Evolutionary conservation across 2,888 invertebrate genomes (phyloP).

Genomic region (Eurytoma adleriae): DNA sequence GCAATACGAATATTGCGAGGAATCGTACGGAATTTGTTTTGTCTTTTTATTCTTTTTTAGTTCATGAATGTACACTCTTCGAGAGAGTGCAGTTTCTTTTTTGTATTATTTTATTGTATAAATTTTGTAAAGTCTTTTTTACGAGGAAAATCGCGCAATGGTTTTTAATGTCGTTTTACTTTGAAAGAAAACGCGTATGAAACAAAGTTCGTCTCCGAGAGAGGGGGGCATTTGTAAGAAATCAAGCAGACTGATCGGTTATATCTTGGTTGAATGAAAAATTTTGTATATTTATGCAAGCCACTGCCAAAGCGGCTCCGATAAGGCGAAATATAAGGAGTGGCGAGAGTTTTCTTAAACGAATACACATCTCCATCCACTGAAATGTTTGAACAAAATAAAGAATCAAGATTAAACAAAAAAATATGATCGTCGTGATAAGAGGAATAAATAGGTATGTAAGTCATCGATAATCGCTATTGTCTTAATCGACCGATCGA

Average conservation of each 20-base stretch:
- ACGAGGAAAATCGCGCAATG: slow-evolving; percentile 41
- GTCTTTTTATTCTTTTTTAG: slow-evolving; percentile 11
- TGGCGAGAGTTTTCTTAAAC: slow-evolving; percentile 53
- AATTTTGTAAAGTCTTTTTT: slow-evolving; percentile 59
- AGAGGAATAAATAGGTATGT: slow-evolving; percentile 59
- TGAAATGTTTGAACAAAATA: slow-evolving; percentile 51
- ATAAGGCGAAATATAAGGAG: slow-evolving; percentile 33
- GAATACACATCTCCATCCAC: slow-evolving; percentile 58
- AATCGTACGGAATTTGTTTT: slow-evolving; percentile 29
- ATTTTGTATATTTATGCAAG: slow-evolving; percentile 53
- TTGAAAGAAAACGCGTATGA: slow-evolving; percentile 27
- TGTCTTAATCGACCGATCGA: slow-evolving; percentile 60
- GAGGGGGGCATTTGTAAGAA: slow-evolving; percentile 31
- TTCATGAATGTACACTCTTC: slow-evolving; percentile 34
- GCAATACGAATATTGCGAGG: slow-evolving; percentile 41
- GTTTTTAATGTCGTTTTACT: slow-evolving; percentile 45
- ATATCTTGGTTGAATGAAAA: slow-evolving; percentile 32
- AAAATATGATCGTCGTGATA: slow-evolving; percentile 57
- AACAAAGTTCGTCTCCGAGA: slow-evolving; percentile 36
- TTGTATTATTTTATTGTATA: slow-evolving; percentile 58
- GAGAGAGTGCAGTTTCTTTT: slow-evolving; percentile 35
- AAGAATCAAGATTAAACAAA: slow-evolving; percentile 47
- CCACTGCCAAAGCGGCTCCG: slow-evolving; percentile 53
- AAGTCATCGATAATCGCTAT: slow-evolving; percentile 60
- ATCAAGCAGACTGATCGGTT: slow-evolving; percentile 51